Conservation (phyloP, 2,888 invertebrate species). For the Chesias legatella region DNA sequence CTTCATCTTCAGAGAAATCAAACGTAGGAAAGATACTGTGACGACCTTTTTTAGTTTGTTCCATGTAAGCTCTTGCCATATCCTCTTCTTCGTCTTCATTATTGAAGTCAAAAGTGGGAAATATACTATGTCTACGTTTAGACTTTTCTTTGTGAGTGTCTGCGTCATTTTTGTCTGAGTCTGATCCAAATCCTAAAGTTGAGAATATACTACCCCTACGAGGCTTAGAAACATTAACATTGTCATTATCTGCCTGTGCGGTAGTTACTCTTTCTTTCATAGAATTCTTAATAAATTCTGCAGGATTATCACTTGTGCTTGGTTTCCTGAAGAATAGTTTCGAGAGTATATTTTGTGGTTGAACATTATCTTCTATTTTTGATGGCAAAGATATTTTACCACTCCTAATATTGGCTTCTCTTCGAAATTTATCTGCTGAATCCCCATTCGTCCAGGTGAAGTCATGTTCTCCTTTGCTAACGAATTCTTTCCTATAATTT, state of each 20-base stretch:
- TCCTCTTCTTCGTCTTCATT: slow-evolving; percentile 52
- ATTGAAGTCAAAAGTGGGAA: slow-evolving; percentile 64
- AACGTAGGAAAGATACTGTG: slow-evolving; percentile 64
- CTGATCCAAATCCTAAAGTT: slow-evolving; percentile 46
- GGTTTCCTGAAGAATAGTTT: slow-evolving; percentile 56
- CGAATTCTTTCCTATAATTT: slow-evolving; percentile 64
- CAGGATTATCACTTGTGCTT: slow-evolving; percentile 55
- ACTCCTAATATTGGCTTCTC: slow-evolving; percentile 66
- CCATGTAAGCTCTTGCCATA: slow-evolving; percentile 47
- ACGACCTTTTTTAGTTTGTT: slow-evolving; percentile 53
- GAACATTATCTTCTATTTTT: slow-evolving; percentile 35
- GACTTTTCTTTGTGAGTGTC: slow-evolving; percentile 64
- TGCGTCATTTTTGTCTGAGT: slow-evolving; percentile 46
- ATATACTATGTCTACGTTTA: slow-evolving; percentile 59
- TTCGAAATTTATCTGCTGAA: slow-evolving; percentile 80
- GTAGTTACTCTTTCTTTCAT: slow-evolving; percentile 55
- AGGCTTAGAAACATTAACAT: slow-evolving; percentile 37
- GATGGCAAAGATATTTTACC: slow-evolving; percentile 67
- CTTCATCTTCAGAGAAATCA: slow-evolving; percentile 52
- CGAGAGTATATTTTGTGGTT: slow-evolving; percentile 54
- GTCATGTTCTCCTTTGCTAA: slow-evolving; percentile 69
- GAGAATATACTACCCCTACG: slow-evolving; percentile 66
- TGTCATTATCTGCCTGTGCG: slow-evolving; percentile 49
- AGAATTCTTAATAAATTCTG: slow-evolving; percentile 59
- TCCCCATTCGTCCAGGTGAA: slow-evolving; percentile 86